Evolutionary conservation across 2,888 invertebrate species (phyloP).

Genomic region (Sthenelais limicola): DNA sequence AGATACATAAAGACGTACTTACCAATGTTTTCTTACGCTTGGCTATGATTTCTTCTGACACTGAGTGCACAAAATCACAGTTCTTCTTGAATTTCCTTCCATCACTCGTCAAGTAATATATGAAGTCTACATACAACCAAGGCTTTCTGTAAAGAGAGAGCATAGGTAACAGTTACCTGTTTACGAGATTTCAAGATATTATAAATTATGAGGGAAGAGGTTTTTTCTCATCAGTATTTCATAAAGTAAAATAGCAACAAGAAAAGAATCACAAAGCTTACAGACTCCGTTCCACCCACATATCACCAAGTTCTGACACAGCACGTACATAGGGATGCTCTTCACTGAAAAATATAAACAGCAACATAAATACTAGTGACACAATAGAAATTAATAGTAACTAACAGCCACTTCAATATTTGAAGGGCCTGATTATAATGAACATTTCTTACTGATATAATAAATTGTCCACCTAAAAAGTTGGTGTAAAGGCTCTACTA

Average conservation of each 20-base stretch:
- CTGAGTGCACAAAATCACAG: constrained; percentile 62
- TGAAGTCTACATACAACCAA: constrained; percentile 55
- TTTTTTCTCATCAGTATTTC: neutral
- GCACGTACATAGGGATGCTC: constrained; percentile 59
- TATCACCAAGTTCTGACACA: constrained; percentile 52
- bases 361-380: neutral
- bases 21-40: constrained; percentile 59
- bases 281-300: constrained; percentile 37
- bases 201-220: neutral
- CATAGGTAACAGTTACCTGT: no score
- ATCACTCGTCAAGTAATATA: constrained; percentile 52
- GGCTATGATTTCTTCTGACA: constrained; percentile 63
- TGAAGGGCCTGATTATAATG: neutral
- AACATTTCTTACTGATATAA: neutral
- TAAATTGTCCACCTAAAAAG: neutral
- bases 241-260: no score
- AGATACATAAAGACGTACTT: constrained; percentile 21
- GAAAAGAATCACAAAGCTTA: no score
- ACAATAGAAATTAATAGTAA: neutral
- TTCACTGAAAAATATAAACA: constrained; percentile 31
- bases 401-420: neutral
- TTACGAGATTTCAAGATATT: no score
- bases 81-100: constrained; percentile 59
- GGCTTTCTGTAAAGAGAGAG: constrained; percentile 50
- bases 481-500: no score